These are phyloP conservation scores for Bos taurus DNA, from an alignment of 2,113 vertebrate genomes.

Conservation along the genomic window DNA sequence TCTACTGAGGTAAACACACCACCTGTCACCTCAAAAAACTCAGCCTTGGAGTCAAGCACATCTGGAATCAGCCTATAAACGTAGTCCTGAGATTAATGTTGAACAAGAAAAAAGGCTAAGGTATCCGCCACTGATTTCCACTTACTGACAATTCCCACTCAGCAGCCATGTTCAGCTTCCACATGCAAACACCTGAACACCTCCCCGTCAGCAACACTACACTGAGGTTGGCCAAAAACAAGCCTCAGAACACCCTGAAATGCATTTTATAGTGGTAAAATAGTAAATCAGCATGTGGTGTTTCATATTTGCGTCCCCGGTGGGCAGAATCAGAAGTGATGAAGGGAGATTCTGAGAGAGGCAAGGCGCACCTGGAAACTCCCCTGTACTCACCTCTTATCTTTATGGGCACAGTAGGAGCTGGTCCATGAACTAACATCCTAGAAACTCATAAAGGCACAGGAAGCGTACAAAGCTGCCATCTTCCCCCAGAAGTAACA, in stretches of 20 bases:
- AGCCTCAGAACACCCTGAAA: background rate
- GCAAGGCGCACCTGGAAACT: accelerated
- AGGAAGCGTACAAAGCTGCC: background rate
- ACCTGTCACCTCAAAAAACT: conserved; percentile 49
- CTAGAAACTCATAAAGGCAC: background rate
- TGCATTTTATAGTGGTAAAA: background rate
- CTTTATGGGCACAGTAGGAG: background rate
- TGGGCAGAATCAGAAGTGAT: background rate
- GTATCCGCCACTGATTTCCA: background rate
- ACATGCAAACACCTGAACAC: background rate
- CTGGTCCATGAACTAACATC: background rate
- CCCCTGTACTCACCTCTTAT: background rate
- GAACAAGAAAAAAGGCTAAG: conserved; percentile 22
- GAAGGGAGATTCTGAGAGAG: background rate
- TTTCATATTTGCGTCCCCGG: background rate
- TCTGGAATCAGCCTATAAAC: conserved; percentile 42
- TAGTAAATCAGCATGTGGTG: background rate
- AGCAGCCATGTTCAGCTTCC: background rate
- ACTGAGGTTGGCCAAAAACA: background rate
- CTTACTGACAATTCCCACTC: conserved; percentile 34
- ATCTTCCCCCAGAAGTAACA: background rate
- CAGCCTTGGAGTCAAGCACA: conserved; percentile 1
- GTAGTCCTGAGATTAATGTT: background rate
- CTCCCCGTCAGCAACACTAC: background rate
- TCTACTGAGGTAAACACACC: conserved; percentile 25